Evolutionary conservation across 2,113 vertebrate genomes (phyloP), one percentile per base, ranked within the genome.

Genomic region (Corydoras maculifer): DNA sequence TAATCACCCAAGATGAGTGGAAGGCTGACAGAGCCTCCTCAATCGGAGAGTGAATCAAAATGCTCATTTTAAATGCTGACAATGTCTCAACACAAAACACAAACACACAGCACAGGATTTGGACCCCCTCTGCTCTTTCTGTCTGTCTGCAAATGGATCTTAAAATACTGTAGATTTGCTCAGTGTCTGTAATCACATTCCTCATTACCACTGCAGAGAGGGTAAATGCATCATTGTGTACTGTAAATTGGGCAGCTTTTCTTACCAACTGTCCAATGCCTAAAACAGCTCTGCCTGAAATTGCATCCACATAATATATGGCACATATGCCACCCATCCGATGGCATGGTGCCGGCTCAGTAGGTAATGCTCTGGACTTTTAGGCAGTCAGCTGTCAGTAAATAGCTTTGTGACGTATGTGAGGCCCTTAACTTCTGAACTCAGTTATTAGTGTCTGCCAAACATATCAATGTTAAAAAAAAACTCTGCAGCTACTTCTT

Each of bases 1-100:
- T 98, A 98, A 98, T 98, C 97, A 99, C 93, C 92, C 92, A 91
- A 92, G 91, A 94, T 93, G 94, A 98, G 95, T 94, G 95, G 92
- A 25, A 96, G 91, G 92, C 93, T 93, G 94, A 97, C 93, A 96
- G 96, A 96, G 94, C 94, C 93, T 94, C 94, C 94, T 98, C 96
- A 93, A 96, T 95, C 92, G 91, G 85, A 85, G 90, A 14, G 35
- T 89, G 90, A 92, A 93, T 95, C 93, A 95, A 98, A 99, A 96
- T 94, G 94, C 94, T 96, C 92, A 95, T 97, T 94, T 97, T 95
- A 97, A 95, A 94, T 90, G 92, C 90, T 93, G 94, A 93, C 93
- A 93, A 93, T 94, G 89, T 91, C 94, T 94, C 92, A 89, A 92
- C 91, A 91, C 89, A 87, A 91, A 89, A 92, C 90, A 86, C 90